Evolutionary conservation across 2,797 vertebrate genomes (phyloP), one percentile per base, ranked within the genome.

Genomic region (Hoplostethus mediterraneus): DNA sequence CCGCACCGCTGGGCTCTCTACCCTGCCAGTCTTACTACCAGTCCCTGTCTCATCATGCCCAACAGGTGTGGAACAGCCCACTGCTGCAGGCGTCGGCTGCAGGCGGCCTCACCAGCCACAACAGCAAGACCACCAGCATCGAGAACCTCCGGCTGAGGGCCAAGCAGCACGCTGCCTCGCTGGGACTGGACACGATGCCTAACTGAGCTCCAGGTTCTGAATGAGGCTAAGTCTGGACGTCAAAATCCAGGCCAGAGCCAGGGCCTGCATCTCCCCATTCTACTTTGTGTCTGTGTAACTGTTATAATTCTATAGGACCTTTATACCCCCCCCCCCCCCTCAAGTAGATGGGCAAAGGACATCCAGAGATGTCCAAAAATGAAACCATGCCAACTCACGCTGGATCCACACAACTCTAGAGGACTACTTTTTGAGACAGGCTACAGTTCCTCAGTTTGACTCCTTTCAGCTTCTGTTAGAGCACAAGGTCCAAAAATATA

Each of bases 91-190:
- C 96, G 0, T 96, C 97, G 0, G 79, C 90, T 2, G 79, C 87
- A 3, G 40, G 92, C 13, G 59, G 93, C 65, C 95, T 96, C 44
- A 91, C 94, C 16, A 95, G 94, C 89, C 96, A 98, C 94, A 99
- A 97, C 96, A 99, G 97, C 96, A 99, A 99, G 95, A 99, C 97
- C 2, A 98, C 97, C 0, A 99, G 98, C 93, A 99, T 99, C 6
- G 97, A 99, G 92, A 99, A 98, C 92, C 96, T 98, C 74, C 94
- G 98, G 87, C 95, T 99, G 73, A 93, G 98, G 77, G 98, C 98
- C 33, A 99, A 99, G 86, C 98, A 99, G 88, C 98, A 99, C 0
- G 97, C 98, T 0, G 98, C 98, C 0, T 99, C 98, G 3, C 95
- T 99, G 87, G 98, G 98, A 89, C 95, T 99, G 45, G 98, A 99